These are phyloP conservation scores for Columbina picui DNA, from an alignment of 2,113 vertebrate species.

Conservation along the genomic window DNA sequence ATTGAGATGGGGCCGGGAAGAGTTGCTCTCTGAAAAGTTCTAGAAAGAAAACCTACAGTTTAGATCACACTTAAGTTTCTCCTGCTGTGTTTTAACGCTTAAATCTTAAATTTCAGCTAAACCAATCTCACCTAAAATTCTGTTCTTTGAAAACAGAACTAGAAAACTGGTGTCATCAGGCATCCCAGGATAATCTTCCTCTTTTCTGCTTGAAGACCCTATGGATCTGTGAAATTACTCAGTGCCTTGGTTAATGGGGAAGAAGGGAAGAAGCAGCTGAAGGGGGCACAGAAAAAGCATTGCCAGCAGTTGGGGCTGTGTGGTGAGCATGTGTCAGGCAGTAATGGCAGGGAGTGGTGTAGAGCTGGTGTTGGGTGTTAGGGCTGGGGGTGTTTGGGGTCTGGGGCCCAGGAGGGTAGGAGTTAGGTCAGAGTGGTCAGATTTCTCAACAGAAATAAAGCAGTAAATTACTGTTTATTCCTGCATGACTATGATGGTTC, in stretches of 20 bases:
- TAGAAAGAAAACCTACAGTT: not conserved
- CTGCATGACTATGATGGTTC: not conserved
- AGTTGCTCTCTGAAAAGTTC: not conserved
- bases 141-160: not conserved
- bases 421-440: not conserved
- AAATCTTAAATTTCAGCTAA: not conserved
- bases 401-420: not conserved
- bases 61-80: not conserved
- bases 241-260: not conserved
- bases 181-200: not conserved
- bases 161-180: not conserved
- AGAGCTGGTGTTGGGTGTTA: not conserved
- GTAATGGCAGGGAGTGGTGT: not conserved
- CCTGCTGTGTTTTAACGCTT: not conserved
- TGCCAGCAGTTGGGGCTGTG: not conserved
- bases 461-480: not conserved
- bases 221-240: not conserved
- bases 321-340: accelerated
- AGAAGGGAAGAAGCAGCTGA: not conserved
- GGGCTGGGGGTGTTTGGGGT: not conserved
- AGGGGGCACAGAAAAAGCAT: not conserved
- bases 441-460: not conserved
- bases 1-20: not conserved
- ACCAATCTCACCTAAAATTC: not conserved
- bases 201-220: not conserved